Percentiles rank a stretch among this genome's conserved stretches.
Evolutionary conservation across 2,113 vertebrate species (phyloP).

Genomic region (Clupea harengus): DNA sequence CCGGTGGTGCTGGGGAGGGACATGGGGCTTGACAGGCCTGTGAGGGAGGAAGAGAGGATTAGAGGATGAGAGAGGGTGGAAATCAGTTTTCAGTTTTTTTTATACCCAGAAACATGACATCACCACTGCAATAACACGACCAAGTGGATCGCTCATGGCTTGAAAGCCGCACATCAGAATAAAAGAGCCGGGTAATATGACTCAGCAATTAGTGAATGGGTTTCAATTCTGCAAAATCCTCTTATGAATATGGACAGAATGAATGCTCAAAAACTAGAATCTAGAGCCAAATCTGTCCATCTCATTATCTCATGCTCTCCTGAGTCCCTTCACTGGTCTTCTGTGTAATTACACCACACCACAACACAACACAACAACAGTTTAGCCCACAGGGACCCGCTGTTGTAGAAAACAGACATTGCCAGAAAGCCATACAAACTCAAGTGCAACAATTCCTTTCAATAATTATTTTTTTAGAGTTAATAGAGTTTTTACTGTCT

Average conservation of each 20-base stretch:
- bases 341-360: not conserved
- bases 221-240: not conserved
- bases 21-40: slow-evolving; percentile 64
- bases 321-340: not conserved
- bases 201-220: not conserved
- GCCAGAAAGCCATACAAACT: not conserved
- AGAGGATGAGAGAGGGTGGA: not conserved
- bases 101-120: not conserved
- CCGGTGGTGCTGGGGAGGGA: slow-evolving; percentile 42
- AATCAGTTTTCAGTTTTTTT: too few species aligned
- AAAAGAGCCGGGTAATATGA: not conserved
- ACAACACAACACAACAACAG: not conserved
- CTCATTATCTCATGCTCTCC: not conserved
- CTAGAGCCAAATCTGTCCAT: not conserved
- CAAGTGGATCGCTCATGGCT: not conserved
- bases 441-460: not conserved
- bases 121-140: not conserved
- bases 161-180: not conserved
- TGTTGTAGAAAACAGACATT: not conserved
- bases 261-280: not conserved
- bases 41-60: not conserved
- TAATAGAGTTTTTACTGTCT: not conserved
- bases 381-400: not conserved
- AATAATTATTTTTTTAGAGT: not conserved
- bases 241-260: not conserved